A percentile compares a stretch with the other conserved stretches of the same genome.
Conservation (phyloP, 2,888 invertebrate genomes). For the Formica aserva region DNA sequence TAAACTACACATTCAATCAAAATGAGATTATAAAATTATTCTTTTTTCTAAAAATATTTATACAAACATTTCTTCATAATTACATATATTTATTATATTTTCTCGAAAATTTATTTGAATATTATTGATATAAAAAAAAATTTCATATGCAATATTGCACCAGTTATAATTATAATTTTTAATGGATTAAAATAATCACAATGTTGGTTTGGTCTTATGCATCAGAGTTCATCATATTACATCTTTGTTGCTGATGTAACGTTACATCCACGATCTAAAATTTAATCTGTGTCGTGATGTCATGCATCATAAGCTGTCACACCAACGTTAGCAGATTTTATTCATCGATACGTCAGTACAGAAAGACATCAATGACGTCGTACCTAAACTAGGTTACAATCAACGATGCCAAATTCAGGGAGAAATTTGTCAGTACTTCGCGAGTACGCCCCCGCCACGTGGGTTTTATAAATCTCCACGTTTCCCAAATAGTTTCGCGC, state of each 20-base stretch:
- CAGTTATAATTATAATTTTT: not conserved
- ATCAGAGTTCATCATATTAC: not conserved
- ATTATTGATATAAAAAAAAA: not conserved
- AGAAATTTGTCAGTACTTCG: conserved; percentile 55
- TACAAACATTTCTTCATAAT: not conserved
- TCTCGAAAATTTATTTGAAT: not conserved
- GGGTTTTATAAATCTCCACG: conserved; percentile 16
- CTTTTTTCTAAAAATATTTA: not conserved
- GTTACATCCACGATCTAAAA: not conserved
- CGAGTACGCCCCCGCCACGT: not conserved
- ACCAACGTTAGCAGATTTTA: conserved; percentile 43
- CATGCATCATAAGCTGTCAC: conserved; percentile 18
- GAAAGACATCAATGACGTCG: conserved; percentile 36
- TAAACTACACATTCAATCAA: not conserved
- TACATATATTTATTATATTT: not conserved
- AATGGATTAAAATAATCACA: not conserved
- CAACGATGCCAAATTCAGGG: conserved; percentile 48
- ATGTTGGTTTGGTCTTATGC: not conserved
- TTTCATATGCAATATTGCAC: not conserved
- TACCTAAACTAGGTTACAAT: conserved; percentile 55
- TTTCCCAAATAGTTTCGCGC: conserved; percentile 16
- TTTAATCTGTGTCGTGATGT: conserved; percentile 28
- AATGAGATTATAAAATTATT: not conserved
- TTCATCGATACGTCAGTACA: conserved; percentile 45
- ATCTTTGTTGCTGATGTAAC: not conserved